Evolutionary conservation across 2,888 invertebrate genomes (phyloP).

Genomic region (Drosophila mimetica): DNA sequence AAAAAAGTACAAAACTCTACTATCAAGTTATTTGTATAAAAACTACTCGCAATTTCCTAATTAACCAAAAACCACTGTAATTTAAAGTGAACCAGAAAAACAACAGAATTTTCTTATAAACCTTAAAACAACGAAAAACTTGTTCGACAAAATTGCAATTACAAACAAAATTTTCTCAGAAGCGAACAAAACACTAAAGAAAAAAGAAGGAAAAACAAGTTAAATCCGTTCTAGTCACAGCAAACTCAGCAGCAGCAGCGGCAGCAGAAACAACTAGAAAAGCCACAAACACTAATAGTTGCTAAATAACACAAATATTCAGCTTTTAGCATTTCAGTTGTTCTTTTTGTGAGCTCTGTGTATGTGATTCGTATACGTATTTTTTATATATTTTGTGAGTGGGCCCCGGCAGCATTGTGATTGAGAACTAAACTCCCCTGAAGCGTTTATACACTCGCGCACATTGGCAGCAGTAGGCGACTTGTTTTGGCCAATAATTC

Average conservation of each 20-base stretch:
- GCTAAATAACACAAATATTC: constrained; percentile 69
- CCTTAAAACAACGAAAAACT: constrained; percentile 56
- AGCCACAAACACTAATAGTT: constrained; percentile 54
- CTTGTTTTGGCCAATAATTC: constrained; percentile 76
- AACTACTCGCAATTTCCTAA: constrained; percentile 8
- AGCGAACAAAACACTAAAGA: constrained; percentile 10
- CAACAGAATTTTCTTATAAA: constrained; percentile 39
- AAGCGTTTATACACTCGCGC: constrained; percentile 28
- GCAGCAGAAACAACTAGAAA: constrained; percentile 32
- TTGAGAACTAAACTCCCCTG: constrained; percentile 54
- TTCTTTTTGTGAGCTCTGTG: constrained; percentile 13
- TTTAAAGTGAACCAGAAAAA: constrained; percentile 28
- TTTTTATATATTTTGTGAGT: constrained; percentile 53
- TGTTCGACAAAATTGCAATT: constrained; percentile 68
- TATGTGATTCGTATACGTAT: constrained; percentile 11
- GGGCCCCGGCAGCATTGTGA: constrained; percentile 66
- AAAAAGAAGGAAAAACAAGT: constrained; percentile 48
- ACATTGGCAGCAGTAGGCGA: constrained; percentile 64
- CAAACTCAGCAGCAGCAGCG: constrained; percentile 10
- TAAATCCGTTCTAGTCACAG: constrained; percentile 50
- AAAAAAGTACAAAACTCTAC: neutral
- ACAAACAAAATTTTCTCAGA: constrained; percentile 51
- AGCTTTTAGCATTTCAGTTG: constrained; percentile 46
- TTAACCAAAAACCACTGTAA: constrained; percentile 13
- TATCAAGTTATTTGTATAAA: constrained; percentile 1